A percentile compares a stretch with the other conserved stretches of the same genome.
These are phyloP conservation scores for Elegia similella DNA, from an alignment of 2,888 invertebrate species.

Conservation along the genomic window DNA sequence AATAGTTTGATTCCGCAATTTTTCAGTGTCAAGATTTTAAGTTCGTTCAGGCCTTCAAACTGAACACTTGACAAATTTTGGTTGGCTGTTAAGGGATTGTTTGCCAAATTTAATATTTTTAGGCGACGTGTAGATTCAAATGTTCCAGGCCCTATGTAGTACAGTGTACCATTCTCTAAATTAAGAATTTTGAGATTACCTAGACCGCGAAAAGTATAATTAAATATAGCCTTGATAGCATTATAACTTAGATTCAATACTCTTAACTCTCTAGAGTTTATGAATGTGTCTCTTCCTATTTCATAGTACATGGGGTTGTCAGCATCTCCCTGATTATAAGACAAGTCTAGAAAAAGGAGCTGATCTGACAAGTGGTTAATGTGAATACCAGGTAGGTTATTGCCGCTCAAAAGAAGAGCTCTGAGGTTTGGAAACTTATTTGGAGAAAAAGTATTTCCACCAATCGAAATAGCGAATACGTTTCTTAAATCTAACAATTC, in stretches of 20 bases:
- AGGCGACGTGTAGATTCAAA: conserved; percentile 69
- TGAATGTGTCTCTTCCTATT: conserved; percentile 72
- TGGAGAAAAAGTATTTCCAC: conserved; percentile 67
- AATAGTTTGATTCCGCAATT: conserved; percentile 74
- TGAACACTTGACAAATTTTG: conserved; percentile 59
- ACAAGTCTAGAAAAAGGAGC: conserved; percentile 74
- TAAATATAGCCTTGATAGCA: conserved; percentile 72
- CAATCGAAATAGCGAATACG: conserved; percentile 70
- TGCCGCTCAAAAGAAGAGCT: conserved; percentile 73
- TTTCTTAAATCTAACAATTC: conserved; percentile 79
- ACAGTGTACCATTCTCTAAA: conserved; percentile 78
- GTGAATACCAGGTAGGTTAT: conserved; percentile 78
- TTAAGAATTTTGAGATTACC: conserved; percentile 69
- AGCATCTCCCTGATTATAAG: conserved; percentile 68
- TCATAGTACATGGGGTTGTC: conserved; percentile 72
- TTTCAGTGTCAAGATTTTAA: conserved; percentile 71
- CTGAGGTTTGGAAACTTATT: conserved; percentile 74
- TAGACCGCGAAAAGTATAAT: conserved; percentile 76
- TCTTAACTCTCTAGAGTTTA: conserved; percentile 65
- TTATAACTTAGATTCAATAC: conserved; percentile 79
- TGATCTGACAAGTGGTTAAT: conserved; percentile 70
- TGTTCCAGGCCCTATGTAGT: conserved; percentile 66
- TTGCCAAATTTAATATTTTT: conserved; percentile 75
- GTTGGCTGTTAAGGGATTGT: conserved; percentile 72
- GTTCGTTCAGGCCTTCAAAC: conserved; percentile 72